phyloP scores from a whole-genome alignment of 1,140 invertebrate species.

The Lordiphosa collinella region DNA sequence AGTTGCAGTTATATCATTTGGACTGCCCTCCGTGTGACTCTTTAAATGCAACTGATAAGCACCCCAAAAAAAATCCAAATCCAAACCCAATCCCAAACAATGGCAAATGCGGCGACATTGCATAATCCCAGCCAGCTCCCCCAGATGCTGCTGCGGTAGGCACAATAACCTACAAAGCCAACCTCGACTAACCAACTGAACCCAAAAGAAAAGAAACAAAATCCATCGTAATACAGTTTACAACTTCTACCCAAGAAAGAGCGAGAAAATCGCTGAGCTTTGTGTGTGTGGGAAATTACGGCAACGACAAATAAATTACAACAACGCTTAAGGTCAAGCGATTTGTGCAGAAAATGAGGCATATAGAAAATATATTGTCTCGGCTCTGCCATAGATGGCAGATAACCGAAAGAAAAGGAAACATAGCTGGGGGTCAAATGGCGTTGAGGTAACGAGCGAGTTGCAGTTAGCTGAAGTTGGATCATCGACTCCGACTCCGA shows the following conservation, averaged over 20 bases:
- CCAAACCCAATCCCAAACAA: conserved; percentile 43
- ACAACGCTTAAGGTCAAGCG: conserved; percentile 72
- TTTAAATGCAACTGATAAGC: conserved; percentile 51
- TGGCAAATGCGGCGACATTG: conserved; percentile 45
- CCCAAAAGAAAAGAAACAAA: conserved; percentile 33
- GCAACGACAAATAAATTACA: conserved; percentile 75
- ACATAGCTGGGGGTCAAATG: conserved; percentile 70
- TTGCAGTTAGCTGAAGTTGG: conserved; percentile 31
- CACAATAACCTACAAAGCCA: conserved; percentile 65
- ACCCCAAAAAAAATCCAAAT: conserved; percentile 14
- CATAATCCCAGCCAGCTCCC: conserved; percentile 24
- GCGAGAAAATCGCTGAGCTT: conserved; percentile 33
- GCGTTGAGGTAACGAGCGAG: conserved; percentile 61
- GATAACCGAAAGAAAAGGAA: conserved; percentile 69
- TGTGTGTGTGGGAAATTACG: conserved; percentile 58
- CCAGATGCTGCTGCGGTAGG: conserved; percentile 41
- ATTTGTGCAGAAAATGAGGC: conserved; percentile 74
- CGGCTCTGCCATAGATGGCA: conserved; percentile 30
- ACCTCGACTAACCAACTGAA: conserved; percentile 35
- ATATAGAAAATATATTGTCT: conserved; percentile 73
- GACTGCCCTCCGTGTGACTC: conserved; percentile 11
- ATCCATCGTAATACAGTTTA: conserved; percentile 67
- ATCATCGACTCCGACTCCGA: conserved; percentile 39
- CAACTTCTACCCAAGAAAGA: conserved; percentile 50
- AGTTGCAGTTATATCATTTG: conserved; percentile 31